phyloP scores from a whole-genome alignment of 92 coral and sea anemone genomes.

The Isaurus tuberculatus region DNA sequence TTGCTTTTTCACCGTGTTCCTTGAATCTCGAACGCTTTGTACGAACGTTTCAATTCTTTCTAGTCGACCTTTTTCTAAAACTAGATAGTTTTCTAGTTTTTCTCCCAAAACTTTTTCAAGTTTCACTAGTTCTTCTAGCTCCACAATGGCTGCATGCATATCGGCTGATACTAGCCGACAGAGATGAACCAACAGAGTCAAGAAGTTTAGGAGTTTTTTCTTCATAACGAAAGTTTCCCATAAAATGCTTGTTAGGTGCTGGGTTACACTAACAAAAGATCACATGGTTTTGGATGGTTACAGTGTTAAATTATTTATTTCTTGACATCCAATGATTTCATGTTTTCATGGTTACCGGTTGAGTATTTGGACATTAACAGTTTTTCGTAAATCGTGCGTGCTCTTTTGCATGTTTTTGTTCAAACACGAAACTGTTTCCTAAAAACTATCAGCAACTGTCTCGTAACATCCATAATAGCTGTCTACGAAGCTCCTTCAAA shows the following conservation, averaged over 20 bases:
- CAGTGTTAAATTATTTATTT: slow-evolving; percentile 19
- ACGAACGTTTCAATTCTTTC: slow-evolving; percentile 65
- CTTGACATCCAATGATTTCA: neutral
- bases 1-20: slow-evolving; percentile 37
- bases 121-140: slow-evolving; percentile 72
- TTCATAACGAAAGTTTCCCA: neutral
- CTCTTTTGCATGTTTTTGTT: neutral
- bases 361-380: neutral
- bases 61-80: slow-evolving; percentile 55
- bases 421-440: neutral
- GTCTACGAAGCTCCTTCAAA: neutral
- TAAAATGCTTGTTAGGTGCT: neutral
- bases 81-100: slow-evolving; percentile 63
- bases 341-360: neutral
- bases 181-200: neutral
- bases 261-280: slow-evolving; percentile 21
- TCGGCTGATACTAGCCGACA: slow-evolving; percentile 20
- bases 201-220: neutral
- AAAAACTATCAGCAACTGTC: neutral
- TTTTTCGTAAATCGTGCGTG: neutral
- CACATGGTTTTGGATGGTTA: neutral
- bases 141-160: slow-evolving; percentile 76
- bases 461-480: neutral
- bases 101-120: slow-evolving; percentile 77
- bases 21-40: slow-evolving; percentile 59